phyloP scores from a whole-genome alignment of 30 jellyfish, hydroid and myxozoan species.

The Cassiopea xamachana region DNA sequence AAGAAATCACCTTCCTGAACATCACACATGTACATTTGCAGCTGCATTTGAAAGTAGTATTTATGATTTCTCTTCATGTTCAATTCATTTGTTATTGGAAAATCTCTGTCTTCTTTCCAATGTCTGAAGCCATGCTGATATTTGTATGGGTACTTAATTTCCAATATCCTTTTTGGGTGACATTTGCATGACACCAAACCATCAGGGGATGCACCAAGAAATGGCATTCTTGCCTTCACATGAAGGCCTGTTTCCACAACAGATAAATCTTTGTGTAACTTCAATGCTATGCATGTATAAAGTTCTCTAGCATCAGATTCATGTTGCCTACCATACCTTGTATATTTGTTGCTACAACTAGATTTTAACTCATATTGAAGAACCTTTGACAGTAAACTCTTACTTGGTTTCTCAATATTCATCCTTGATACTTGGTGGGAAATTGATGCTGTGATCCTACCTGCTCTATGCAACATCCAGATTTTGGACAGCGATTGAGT shows the following conservation, averaged over 20 bases:
- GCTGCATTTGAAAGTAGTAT: conserved; percentile 60
- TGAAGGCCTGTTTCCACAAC: conserved; percentile 24
- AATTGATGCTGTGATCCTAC: conserved; percentile 27
- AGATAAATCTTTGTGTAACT: not conserved
- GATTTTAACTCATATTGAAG: too few relatives aligned
- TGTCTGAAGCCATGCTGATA: not conserved
- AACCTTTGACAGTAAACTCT: too few relatives aligned
- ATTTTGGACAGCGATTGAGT: conserved; percentile 12
- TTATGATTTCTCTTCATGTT: not conserved
- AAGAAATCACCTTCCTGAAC: not conserved
- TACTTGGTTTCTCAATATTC: too few relatives aligned
- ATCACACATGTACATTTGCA: conserved; percentile 22
- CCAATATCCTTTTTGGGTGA: conserved; percentile 42
- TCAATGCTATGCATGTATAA: not conserved
- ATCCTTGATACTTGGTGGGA: conserved; percentile 26
- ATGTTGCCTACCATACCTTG: conserved; percentile 21
- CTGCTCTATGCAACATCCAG: conserved; percentile 61
- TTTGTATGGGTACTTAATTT: not conserved
- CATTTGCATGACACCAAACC: conserved; percentile 44
- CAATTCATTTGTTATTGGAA: conserved; percentile 12
- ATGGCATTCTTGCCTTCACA: conserved; percentile 20
- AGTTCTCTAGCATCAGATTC: conserved; percentile 18
- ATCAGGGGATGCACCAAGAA: conserved; percentile 73
- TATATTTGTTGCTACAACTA: too few relatives aligned
- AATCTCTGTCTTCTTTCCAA: not conserved